Evolutionary conservation across 2,113 vertebrate genomes (phyloP), one percentile per base, ranked within the genome.

Genomic region (Oncorhynchus keta): DNA sequence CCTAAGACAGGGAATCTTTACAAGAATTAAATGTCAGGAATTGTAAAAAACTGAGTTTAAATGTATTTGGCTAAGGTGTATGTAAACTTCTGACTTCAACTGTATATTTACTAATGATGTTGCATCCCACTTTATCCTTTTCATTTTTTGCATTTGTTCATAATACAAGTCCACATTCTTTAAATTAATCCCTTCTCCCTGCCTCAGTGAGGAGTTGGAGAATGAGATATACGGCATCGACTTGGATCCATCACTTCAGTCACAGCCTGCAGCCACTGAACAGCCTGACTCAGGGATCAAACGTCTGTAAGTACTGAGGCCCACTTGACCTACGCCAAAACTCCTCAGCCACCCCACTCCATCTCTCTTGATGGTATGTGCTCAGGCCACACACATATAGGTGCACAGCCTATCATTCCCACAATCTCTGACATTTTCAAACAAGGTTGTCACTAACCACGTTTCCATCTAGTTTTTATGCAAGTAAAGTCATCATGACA

Each of bases 221-320:
- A 96, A 97, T 74, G 95, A 95, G 69, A 85, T 70, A 0, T 87
- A 83, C 74, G 74, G 92, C 24, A 78, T 86, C 55, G 89, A 89
- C 12, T 86, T 90, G 28, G 67, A 86, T 5, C 66, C 83, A 0
- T 67, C 84, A 51, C 89, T 93, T 49, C 65, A 92, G 11, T 83
- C 87, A 22, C 86, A 89, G 61, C 75, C 88, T 0, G 91, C 87
- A 74, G 85, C 88, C 7, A 78, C 91, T 62, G 91, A 93, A 71
- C 95, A 92, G 84, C 94, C 94, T 0, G 97, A 98, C 87, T 98
- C 96, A 24, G 95, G 96, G 84, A 98, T 98, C 86, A 95, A 95
- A 87, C 90, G 95, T 72, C 92, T 98, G 97, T 98, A 92, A 97
- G 97, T 95, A 79, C 74, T 16, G 2, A 69, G 20, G 73, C 62